phyloP scores from a whole-genome alignment of 2,797 vertebrate genomes.

The Leucoraja ocellata region DNA sequence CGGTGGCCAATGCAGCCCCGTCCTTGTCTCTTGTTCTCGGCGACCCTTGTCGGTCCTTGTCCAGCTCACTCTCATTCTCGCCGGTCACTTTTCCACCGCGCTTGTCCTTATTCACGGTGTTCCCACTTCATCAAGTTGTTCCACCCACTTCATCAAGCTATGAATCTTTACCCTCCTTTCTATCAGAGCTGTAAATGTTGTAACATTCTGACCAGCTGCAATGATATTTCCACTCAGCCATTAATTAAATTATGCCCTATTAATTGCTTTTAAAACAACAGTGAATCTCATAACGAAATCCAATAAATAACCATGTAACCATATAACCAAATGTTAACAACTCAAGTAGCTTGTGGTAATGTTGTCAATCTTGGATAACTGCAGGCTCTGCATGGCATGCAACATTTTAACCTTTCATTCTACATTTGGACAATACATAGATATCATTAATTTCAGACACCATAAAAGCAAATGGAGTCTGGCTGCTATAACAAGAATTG shows the following conservation, averaged over 20 bases:
- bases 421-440: neutral
- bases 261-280: slow-evolving; percentile 18
- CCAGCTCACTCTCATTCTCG: too few relatives aligned
- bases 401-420: slow-evolving; percentile 20
- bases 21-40: too few relatives aligned
- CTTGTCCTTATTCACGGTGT: too few relatives aligned
- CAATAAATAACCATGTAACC: too few relatives aligned
- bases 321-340: too few relatives aligned
- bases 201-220: slow-evolving; percentile 1
- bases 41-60: too few relatives aligned
- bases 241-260: neutral
- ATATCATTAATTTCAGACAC: neutral
- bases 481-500: neutral
- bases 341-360: neutral
- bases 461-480: neutral
- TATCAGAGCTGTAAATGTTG: neutral
- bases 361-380: neutral
- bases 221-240: neutral
- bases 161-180: neutral
- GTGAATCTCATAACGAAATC: neutral
- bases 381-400: neutral
- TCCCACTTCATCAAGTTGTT: too few relatives aligned
- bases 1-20: too few relatives aligned
- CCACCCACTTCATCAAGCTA: neutral
- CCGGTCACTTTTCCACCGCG: too few relatives aligned